These are phyloP conservation scores for Sylvicapra grimmia DNA, from an alignment of 2,113 vertebrate genomes.

Conservation along the genomic window DNA sequence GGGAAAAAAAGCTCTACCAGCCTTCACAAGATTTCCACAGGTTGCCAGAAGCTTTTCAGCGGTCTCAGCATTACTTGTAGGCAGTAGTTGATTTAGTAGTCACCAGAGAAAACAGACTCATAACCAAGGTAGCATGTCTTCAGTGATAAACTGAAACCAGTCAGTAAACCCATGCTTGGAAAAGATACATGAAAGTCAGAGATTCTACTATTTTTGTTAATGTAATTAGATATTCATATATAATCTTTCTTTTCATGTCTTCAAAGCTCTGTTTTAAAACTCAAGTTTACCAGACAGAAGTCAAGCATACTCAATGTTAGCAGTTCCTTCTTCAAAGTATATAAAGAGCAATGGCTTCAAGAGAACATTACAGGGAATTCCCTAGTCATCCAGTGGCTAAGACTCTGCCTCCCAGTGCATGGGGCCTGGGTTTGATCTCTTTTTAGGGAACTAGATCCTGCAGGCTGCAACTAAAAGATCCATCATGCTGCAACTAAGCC, in stretches of 20 bases:
- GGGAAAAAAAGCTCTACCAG: background rate
- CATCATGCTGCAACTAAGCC: background rate
- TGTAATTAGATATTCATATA: background rate
- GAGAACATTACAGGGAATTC: background rate
- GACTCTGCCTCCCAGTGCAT: background rate
- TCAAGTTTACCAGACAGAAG: background rate
- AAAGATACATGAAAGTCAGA: background rate
- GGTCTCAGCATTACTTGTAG: background rate
- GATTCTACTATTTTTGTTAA: background rate
- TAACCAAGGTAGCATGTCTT: background rate
- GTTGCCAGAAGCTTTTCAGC: slow-evolving; percentile 10
- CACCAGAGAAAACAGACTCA: slow-evolving; percentile 41
- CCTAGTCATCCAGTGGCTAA: background rate
- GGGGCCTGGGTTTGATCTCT: background rate
- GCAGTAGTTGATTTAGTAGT: slow-evolving; percentile 22
- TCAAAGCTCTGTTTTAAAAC: background rate
- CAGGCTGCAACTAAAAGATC: background rate
- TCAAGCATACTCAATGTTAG: background rate
- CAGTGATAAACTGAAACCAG: background rate
- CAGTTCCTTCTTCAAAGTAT: background rate
- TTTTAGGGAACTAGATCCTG: background rate
- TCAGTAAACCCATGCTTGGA: background rate
- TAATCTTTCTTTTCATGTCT: background rate
- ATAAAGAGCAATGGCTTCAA: background rate
- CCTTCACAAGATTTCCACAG: slow-evolving; percentile 44